Evolutionary conservation across 1,140 invertebrate genomes (phyloP), one percentile per base, ranked within the genome.

Genomic region (Eciton burchellii): DNA sequence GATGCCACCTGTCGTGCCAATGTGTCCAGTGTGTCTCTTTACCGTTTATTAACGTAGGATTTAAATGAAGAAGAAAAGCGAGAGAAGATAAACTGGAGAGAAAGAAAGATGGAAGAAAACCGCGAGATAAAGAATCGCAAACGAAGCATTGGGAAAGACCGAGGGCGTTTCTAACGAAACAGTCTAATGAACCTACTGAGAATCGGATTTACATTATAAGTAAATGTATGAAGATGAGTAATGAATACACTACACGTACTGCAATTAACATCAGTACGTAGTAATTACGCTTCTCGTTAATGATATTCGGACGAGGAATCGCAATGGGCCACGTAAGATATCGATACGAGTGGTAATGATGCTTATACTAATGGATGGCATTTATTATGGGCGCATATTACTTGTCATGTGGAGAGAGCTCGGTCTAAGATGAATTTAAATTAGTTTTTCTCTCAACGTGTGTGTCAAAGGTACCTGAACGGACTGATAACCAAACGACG

Each of bases 1-100:
- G 93, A 94, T 93, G 93, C 93, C 93, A 94, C 93, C 93, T 93
- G 93, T 94, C 93, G 93, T 94, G 93, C 93, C 93, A 94, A 94
- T 94, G 93, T 94, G 93, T 94, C 93, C 92, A 94, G 92, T 93
- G 92, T 94, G 92, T 94, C 92, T 94, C 93, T 94, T 92, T 93
- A 94, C 91, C 93, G 93, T 92, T 94, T 93, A 93, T 90, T 93
- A 93, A 90, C 92, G 89, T 94, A 94, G 92, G 91, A 85, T 93
- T 93, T 92, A 92, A 93, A 93, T 76, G 84, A 87, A 86, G 29
- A 82, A 74, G 68, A 77, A 66, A 72, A 81, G 21, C 24, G 43
- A 76, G 29, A 26, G 45, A 82, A 57, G 66, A 66, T 59, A 56
- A 79, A 35, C 4, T 16, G 24, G n/a, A 60, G 21, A 81, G 77